A percentile compares a stretch with the other conserved stretches of the same genome.
Conservation (phyloP, 2,113 vertebrate genomes). For the Thalassarche chlororhynchos region DNA sequence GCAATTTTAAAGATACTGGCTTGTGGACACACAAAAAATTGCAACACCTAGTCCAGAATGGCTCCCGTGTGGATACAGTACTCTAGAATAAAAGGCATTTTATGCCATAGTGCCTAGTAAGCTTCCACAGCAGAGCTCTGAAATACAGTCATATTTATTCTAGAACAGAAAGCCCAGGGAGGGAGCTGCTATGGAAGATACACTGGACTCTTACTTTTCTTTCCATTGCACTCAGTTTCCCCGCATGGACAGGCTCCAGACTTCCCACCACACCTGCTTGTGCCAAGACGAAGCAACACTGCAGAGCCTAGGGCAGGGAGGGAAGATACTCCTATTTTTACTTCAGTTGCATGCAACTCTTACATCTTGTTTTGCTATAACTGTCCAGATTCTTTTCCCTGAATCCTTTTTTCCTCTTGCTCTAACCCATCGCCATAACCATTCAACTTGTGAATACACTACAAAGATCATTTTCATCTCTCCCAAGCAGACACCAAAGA, state of each 20-base stretch:
- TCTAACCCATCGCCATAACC: not conserved
- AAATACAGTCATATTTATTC: not conserved
- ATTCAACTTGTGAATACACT: not conserved
- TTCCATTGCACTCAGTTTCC: not conserved
- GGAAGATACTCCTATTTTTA: not conserved
- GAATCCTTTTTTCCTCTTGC: not conserved
- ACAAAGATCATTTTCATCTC: not conserved
- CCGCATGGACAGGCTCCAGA: not conserved
- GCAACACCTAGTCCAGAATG: not conserved
- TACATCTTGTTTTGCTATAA: not conserved
- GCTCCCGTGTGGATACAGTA: rapidly evolving
- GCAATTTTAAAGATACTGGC: not conserved
- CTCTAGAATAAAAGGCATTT: not conserved
- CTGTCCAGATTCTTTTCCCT: not conserved
- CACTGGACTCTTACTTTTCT: too few species aligned
- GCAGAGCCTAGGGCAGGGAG: not conserved
- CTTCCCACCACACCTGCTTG: not conserved
- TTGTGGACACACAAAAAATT: not conserved
- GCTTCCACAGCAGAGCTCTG: not conserved
- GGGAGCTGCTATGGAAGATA: too few species aligned
- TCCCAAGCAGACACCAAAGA: not conserved
- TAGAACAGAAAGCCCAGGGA: not conserved
- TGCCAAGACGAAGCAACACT: not conserved
- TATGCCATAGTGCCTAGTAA: not conserved
- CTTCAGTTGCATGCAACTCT: too few species aligned